Base-by-base conservation (phyloP, 2,888 invertebrate genomes). In the Ennomos quercinarius region DNA sequence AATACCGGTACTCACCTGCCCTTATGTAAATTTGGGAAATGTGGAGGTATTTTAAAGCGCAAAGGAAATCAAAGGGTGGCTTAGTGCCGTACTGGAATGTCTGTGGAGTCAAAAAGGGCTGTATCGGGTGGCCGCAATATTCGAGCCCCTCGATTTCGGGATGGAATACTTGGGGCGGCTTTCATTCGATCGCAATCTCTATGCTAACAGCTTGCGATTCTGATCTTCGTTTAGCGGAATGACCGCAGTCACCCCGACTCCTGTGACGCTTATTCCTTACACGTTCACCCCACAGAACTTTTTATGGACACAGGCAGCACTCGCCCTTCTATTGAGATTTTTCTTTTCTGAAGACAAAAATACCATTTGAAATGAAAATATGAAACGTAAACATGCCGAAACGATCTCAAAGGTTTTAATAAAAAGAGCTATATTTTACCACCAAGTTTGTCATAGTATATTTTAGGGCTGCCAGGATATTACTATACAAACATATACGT, bases 171-270 rank as follows among this genome's bases (percentile, higher is more conserved):
- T 83, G 78, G 84, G 84, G 82, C 82, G 86, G 88, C 87, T 86
- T 87, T 86, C 89, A 88, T 88, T 91, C 89, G 91, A 91, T 92
- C 85, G 87, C 91, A 91, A 92, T 92, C 91, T 92, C 91, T 92
- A 92, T 92, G 91, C 92, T 91, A 92, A 91, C 89, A 90, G 91
- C 89, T 86, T 87, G 87, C 90, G 92, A 92, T 92, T 92, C 89
- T 88, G 91, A 92, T 92, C 92, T 92, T 91, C 92, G 91, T 91
- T 92, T 92, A 91, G 90, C 91, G 89, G 78, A 92, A 92, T 92
- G 92, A 92, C 92, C 92, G 89, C 92, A 90, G 90, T 82, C 90
- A 86, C 91, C 88, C 86, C 85, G 76, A 79, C 80, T 81, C 80
- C 84, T 77, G 86, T 86, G 87, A 89, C 87, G 89, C 82, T 89